Base-by-base conservation (phyloP, 2,113 vertebrate genomes). In the Scytalopus superciliaris region DNA sequence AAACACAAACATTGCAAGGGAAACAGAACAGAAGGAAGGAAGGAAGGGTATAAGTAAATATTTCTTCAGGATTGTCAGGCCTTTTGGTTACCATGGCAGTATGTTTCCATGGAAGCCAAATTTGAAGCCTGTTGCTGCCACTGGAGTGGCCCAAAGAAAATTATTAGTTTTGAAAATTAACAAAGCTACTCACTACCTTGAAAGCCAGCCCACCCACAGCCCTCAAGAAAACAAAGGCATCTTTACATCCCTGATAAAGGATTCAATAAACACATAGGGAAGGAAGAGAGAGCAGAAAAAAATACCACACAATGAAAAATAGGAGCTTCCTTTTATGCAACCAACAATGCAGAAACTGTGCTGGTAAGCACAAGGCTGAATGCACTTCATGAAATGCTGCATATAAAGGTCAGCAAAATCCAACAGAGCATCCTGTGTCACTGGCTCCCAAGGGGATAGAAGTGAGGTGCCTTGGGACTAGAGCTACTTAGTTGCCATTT, bases 71-170 rank as follows among this genome's bases (percentile, higher is more conserved):
- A 68, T 39, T 91, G 84, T 95, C 89, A 95, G 90, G 89, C 27
- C 70, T 93, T 90, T 91, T 75, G 33, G 97, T 98, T 98, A 84
- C 97, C 93, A 97, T 97, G 90, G 95, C 91, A 97, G 82, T 96
- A 19, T 42, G 97, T 97, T 98, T 95, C 97, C 96, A 97, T 97
- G 94, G 97, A 96, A 97, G 96, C 96, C 94, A 93, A 97, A 95
- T 95, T 62, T 93, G 91, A 96, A 96, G 92, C 91, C 91, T 93
- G 88, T 95, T 95, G 74, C 77, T 96, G 93, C 85, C 75, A 90
- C 69, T 42, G 66, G 40, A 93, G 64, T 89, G 50, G 91, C 83
- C 97, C 7, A 49, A 93, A 95, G 84, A 89, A 96, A 96, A 95
- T 90, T 55, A 92, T 78, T 84, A 91, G 79, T 91, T 59, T 91